Percentiles rank a stretch among this genome's conserved stretches.
Conservation (phyloP, 2,113 vertebrate species). For the Anas platyrhynchos region DNA sequence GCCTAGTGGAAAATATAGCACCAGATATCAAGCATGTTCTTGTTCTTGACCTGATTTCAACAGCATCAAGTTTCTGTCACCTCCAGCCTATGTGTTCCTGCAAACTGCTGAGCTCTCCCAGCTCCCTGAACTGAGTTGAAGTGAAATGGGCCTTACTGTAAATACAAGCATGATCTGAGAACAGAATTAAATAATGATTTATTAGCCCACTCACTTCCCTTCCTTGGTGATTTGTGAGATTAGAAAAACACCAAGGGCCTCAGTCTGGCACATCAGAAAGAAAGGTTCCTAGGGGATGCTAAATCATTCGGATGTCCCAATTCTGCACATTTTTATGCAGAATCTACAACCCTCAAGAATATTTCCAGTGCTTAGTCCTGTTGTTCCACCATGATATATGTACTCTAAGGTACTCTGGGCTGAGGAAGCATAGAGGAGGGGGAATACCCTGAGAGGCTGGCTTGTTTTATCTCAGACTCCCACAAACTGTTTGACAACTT, state of each 20-base stretch:
- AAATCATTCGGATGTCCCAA: neutral
- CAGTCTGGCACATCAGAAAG: neutral
- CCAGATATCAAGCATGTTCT: neutral
- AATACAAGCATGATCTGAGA: neutral
- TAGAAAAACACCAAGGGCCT: neutral
- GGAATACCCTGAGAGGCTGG: neutral
- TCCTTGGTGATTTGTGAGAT: neutral
- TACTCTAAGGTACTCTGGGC: neutral
- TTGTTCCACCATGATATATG: neutral
- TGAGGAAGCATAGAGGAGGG: neutral
- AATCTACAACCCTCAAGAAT: neutral
- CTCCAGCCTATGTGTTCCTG: neutral
- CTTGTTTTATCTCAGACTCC: neutral
- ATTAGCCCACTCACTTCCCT: neutral
- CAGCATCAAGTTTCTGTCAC: neutral
- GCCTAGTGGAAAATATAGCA: neutral
- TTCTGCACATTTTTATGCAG: neutral
- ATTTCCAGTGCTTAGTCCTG: neutral
- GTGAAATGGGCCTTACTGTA: neutral
- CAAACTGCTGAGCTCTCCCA: neutral
- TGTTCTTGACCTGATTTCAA: neutral
- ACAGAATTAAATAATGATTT: neutral
- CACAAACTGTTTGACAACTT: neutral
- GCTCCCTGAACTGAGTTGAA: neutral
- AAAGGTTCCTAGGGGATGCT: neutral